Evolutionary conservation across 2,888 invertebrate genomes (phyloP), one percentile per base, ranked within the genome.

Genomic region (Paralinhomoeus sp.): DNA sequence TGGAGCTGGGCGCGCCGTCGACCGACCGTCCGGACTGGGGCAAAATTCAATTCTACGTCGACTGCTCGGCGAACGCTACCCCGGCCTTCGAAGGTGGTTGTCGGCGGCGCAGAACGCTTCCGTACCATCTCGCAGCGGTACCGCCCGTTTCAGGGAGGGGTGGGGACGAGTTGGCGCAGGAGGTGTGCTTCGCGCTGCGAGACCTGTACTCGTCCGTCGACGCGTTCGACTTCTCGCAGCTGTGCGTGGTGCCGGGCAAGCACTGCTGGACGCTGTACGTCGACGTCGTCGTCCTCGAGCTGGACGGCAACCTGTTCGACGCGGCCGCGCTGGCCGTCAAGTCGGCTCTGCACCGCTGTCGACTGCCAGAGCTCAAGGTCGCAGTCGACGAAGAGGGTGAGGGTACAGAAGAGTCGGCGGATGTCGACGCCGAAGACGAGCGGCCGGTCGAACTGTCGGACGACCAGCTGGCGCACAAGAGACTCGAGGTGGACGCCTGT

Each of bases 11-110:
- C 20, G 18, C 3, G 23, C 39, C 39, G 2, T 37, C 40, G 2
- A 37, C 36, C 3, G 84, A 82, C 60, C 67, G 72, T 41, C 84
- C 89, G 2, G 71, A 69, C 47, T 71, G 75, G 3, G 74, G 77
- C 27, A 79, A 80, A 67, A 68, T 97, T 33, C 83, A 87, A 60
- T 91, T 93, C 66, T 87, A 84, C 66, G 83, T 91, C 21, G 91
- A 93, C 63, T 89, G 87, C 65, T 91, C 91, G 22, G 91, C 91
- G 12, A 91, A 87, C 73, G 93, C 91, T 2, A 80, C 85, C 1
- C 87, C 89, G 3, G 80, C 79, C 57, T 93, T 91, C 69, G 91
- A 93, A 69, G 93, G 91, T 2, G 17, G 24, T 24, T 24, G 23
- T 24, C 17, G 24, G 24, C 18, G 40, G n/a, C 5, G 2, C 23